These are phyloP conservation scores for Sarcophaga carnaria DNA, from an alignment of 2,888 invertebrate species.

Conservation along the genomic window DNA sequence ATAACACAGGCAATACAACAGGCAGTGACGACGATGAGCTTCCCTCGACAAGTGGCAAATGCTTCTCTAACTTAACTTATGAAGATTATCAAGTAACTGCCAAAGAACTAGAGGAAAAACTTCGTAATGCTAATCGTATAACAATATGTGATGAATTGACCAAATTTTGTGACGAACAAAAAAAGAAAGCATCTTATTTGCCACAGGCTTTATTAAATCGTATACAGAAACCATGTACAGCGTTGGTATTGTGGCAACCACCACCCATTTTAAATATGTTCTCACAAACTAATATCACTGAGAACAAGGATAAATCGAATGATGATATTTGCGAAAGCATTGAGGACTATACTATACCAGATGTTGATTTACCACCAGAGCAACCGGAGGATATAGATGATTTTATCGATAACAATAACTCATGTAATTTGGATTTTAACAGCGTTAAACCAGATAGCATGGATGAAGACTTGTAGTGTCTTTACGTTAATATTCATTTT, in stretches of 20 bases:
- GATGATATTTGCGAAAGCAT: conserved; percentile 36
- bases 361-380: conserved; percentile 60
- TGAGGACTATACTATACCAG: conserved; percentile 52
- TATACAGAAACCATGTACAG: conserved; percentile 89
- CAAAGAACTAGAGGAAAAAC: conserved; percentile 80
- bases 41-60: conserved; percentile 75
- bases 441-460: conserved; percentile 75
- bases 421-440: conserved; percentile 82
- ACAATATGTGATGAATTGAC: conserved; percentile 88
- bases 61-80: conserved; percentile 73
- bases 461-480: conserved; percentile 80
- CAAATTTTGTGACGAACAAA: conserved; percentile 80
- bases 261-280: conserved; percentile 83
- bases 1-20: conserved; percentile 34
- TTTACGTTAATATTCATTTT: conserved; percentile 60
- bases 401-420: conserved; percentile 79
- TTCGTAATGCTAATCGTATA: conserved; percentile 83
- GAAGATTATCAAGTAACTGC: conserved; percentile 79
- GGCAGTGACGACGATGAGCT: conserved; percentile 72
- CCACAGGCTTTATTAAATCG: conserved; percentile 86
- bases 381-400: conserved; percentile 71
- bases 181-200: conserved; percentile 84
- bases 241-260: conserved; percentile 91
- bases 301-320: background rate
- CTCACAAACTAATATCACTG: conserved; percentile 33